A percentile compares a stretch with the other conserved stretches of the same genome.
phyloP scores from a whole-genome alignment of 2,888 invertebrate species.

The Cotesia congregata region DNA sequence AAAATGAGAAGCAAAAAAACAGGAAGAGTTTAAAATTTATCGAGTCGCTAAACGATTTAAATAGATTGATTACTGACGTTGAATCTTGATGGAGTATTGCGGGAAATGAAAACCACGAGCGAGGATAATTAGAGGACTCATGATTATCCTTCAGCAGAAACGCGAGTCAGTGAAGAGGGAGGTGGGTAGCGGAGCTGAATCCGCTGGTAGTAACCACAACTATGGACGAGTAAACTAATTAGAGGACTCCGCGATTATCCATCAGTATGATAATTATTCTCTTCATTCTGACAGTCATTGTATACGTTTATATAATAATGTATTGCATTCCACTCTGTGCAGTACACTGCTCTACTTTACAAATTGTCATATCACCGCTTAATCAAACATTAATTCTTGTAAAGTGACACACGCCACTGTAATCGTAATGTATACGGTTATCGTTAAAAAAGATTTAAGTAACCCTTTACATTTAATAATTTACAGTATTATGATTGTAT shows the following conservation, averaged over 20 bases:
- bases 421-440: background rate
- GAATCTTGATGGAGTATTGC: slow-evolving; percentile 19
- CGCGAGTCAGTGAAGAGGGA: background rate
- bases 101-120: slow-evolving; percentile 26
- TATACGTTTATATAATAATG: background rate
- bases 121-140: slow-evolving; percentile 34
- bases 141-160: slow-evolving; percentile 26
- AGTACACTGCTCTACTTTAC: background rate
- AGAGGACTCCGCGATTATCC: slow-evolving; percentile 28
- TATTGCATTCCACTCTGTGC: too few relatives aligned
- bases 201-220: slow-evolving; percentile 30
- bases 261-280: slow-evolving; percentile 11
- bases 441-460: background rate
- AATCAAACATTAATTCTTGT: background rate
- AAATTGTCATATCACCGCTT: background rate
- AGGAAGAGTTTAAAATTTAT: background rate
- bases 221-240: slow-evolving; percentile 27
- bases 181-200: slow-evolving; percentile 6
- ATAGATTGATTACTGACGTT: background rate
- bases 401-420: background rate
- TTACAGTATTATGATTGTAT: too few relatives aligned
- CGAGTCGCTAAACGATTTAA: background rate
- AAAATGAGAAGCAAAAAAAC: background rate
- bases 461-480: too few relatives aligned
- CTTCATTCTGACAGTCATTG: slow-evolving; percentile 9